Evolutionary conservation across 2,113 vertebrate genomes (phyloP).

Genomic region (Laterallus jamaicensis): DNA sequence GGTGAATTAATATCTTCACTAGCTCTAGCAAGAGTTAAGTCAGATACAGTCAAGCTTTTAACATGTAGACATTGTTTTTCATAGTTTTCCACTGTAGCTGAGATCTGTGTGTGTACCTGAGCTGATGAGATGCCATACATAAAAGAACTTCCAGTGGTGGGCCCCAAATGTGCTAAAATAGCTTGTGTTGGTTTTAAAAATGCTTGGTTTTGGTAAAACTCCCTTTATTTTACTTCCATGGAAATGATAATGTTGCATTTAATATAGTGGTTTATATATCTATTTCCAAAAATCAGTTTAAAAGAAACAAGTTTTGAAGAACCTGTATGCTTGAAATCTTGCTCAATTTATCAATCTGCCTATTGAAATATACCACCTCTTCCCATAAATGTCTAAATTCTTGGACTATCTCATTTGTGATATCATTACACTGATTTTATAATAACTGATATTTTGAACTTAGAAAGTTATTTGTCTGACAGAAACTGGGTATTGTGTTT

Average conservation of each 20-base stretch:
- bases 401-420: neutral
- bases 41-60: neutral
- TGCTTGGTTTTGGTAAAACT: neutral
- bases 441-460: neutral
- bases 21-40: neutral
- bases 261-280: too few species aligned
- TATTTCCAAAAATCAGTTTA: neutral
- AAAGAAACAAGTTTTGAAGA: neutral
- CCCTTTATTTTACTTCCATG: neutral
- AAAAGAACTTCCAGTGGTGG: neutral
- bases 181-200: neutral
- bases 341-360: neutral
- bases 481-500: neutral
- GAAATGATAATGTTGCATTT: neutral
- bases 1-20: conserved; percentile 17
- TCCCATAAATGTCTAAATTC: neutral
- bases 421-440: neutral
- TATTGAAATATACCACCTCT: neutral
- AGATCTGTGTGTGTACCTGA: neutral
- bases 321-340: neutral
- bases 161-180: neutral
- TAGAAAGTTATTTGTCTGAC: neutral
- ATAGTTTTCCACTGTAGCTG: neutral
- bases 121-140: neutral
- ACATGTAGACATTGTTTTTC: neutral